A percentile compares a stretch with the other conserved stretches of the same genome.
These are phyloP conservation scores for Leiothrix lutea DNA, from an alignment of 2,113 vertebrate genomes.

Conservation along the genomic window DNA sequence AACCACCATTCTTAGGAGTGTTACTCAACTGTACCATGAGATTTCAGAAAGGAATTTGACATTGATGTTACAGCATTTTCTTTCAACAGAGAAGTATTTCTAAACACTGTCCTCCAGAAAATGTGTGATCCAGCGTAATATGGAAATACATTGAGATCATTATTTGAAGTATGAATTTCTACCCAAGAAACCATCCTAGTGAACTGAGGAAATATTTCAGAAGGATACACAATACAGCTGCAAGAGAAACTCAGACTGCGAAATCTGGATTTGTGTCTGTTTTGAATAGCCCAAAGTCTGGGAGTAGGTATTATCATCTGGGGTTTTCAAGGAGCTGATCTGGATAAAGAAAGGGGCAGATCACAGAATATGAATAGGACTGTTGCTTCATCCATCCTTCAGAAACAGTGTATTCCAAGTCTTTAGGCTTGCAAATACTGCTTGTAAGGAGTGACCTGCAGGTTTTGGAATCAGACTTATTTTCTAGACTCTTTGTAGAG, in stretches of 20 bases:
- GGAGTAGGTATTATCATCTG: fast-evolving
- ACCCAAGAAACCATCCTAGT: not conserved
- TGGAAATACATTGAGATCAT: not conserved
- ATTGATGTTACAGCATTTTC: not conserved
- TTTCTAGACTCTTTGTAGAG: constrained; percentile 13
- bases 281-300: not conserved
- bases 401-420: not conserved
- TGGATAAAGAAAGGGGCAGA: not conserved
- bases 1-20: not conserved
- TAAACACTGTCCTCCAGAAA: not conserved
- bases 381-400: not conserved
- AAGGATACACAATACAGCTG: not conserved
- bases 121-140: not conserved
- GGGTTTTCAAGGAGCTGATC: not conserved
- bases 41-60: not conserved
- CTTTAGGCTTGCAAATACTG: not conserved
- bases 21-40: not conserved
- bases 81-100: not conserved
- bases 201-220: not conserved
- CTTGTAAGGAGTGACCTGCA: not conserved
- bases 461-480: not conserved
- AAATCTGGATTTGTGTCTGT: not conserved
- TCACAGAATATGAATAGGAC: not conserved
- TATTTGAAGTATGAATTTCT: not conserved
- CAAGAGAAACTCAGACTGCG: not conserved